These are phyloP conservation scores for Calliopum simillimum DNA, from an alignment of 2,888 invertebrate species.

Conservation along the genomic window DNA sequence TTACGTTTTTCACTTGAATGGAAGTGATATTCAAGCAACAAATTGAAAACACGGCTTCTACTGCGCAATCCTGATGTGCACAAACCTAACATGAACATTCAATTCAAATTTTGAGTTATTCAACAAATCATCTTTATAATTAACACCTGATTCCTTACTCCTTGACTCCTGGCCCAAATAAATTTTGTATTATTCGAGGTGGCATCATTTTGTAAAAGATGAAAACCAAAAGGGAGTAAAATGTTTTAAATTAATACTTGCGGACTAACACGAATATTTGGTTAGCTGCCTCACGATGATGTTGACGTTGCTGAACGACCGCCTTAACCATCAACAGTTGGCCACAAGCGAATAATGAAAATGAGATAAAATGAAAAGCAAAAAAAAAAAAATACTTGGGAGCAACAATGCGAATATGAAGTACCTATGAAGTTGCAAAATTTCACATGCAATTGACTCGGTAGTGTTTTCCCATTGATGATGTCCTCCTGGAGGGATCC, in stretches of 20 bases:
- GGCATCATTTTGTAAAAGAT: neutral
- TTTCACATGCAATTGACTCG: conserved; percentile 20
- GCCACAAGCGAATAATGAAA: conserved; percentile 41
- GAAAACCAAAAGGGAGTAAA: neutral
- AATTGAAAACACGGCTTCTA: too few species aligned
- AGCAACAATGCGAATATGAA: conserved; percentile 14
- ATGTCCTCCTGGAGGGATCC: conserved; percentile 19
- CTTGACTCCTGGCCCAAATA: too few species aligned
- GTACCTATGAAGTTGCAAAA: neutral
- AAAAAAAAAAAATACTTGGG: conserved; percentile 36
- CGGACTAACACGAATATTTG: neutral
- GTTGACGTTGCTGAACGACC: conserved; percentile 54
- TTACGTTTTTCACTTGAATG: too few species aligned
- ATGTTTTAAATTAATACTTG: conserved; percentile 6
- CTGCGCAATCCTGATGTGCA: too few species aligned
- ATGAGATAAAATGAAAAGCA: conserved; percentile 17
- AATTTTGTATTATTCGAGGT: too few species aligned
- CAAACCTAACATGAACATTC: too few species aligned
- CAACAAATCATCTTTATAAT: too few species aligned
- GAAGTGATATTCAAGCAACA: too few species aligned
- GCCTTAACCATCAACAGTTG: conserved; percentile 63
- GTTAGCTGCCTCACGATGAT: conserved; percentile 42
- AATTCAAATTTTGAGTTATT: too few species aligned
- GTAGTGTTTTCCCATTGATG: conserved; percentile 2
- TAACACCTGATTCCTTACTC: too few species aligned